Evolutionary conservation across 2,888 invertebrate species (phyloP).

Genomic region (Stenoptilia bipunctidactyla): DNA sequence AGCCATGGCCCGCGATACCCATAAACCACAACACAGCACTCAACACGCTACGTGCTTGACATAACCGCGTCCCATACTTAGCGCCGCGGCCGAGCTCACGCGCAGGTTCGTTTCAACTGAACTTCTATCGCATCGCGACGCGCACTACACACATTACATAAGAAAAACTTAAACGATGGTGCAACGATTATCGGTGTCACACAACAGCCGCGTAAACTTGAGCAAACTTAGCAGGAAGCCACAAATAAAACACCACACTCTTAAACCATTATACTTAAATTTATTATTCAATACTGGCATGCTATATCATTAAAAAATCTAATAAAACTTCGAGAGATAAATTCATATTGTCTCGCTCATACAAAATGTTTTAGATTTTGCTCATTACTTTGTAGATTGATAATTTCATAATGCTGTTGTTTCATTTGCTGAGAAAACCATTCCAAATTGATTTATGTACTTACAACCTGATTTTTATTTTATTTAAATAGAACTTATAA

Average conservation of each 20-base stretch:
- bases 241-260: constrained; percentile 48
- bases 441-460: constrained; percentile 60
- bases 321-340: constrained; percentile 59
- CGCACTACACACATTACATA: constrained; percentile 29
- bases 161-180: constrained; percentile 5
- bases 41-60: constrained; percentile 7
- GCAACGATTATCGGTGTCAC: constrained; percentile 8
- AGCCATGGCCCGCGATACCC: constrained; percentile 36
- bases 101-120: constrained; percentile 24
- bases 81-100: neutral
- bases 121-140: neutral
- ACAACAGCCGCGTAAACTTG: neutral
- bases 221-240: constrained; percentile 10
- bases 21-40: constrained; percentile 18
- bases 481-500: constrained; percentile 48
- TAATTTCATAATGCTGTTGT: constrained; percentile 60
- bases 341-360: constrained; percentile 45
- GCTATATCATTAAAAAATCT: constrained; percentile 58
- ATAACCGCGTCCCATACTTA: constrained; percentile 6
- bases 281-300: constrained; percentile 64
- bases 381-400: constrained; percentile 33
- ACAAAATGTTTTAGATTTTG: constrained; percentile 51
- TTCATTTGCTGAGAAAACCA: constrained; percentile 57
- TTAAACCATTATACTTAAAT: constrained; percentile 67
- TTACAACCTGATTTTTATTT: constrained; percentile 53